phyloP scores from a whole-genome alignment of 2,113 vertebrate genomes.

The Hippolais icterina region DNA sequence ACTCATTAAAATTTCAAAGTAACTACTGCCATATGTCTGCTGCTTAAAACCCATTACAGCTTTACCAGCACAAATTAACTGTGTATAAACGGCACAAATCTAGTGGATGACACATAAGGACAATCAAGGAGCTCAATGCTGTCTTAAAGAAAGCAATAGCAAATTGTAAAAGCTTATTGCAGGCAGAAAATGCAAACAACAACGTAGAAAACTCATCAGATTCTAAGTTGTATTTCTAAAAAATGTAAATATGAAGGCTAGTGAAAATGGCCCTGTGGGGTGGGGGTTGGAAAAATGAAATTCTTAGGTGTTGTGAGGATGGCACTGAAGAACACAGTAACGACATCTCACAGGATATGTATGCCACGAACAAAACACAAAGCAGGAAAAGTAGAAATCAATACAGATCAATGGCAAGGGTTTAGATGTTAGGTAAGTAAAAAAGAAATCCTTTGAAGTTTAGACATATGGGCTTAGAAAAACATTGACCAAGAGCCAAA shows the following conservation, averaged over 20 bases:
- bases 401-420: not conserved
- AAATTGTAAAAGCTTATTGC: not conserved
- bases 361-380: not conserved
- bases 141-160: not conserved
- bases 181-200: not conserved
- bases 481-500: not conserved
- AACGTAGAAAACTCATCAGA: not conserved
- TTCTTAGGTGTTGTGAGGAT: not conserved
- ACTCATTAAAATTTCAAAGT: slow-evolving; percentile 54
- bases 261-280: not conserved
- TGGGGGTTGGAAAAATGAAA: rapidly evolving
- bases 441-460: not conserved
- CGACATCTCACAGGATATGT: not conserved
- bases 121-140: not conserved
- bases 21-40: not conserved
- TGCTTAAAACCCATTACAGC: slow-evolving; percentile 7
- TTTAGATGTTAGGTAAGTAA: not conserved
- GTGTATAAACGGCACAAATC: slow-evolving; percentile 6
- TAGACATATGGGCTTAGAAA: not conserved
- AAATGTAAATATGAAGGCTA: not conserved
- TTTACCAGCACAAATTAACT: slow-evolving; percentile 27
- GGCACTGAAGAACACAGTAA: not conserved
- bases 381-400: not conserved
- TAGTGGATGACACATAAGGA: slow-evolving; percentile 44
- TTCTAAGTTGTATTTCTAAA: not conserved